These are phyloP conservation scores for Asteroscopus sphinx DNA, from an alignment of 2,888 invertebrate species.

Conservation along the genomic window DNA sequence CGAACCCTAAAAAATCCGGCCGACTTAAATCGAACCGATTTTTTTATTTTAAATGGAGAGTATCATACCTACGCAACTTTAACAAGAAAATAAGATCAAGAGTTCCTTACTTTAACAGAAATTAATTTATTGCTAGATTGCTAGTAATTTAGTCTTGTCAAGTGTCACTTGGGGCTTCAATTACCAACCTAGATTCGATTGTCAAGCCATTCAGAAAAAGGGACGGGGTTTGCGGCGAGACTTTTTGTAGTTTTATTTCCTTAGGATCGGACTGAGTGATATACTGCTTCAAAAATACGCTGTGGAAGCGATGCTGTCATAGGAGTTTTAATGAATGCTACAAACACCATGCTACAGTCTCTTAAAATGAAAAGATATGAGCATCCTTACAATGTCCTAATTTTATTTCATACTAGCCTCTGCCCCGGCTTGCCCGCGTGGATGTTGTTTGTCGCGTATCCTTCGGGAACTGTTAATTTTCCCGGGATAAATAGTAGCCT, in stretches of 20 bases:
- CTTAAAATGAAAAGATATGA: too few relatives aligned
- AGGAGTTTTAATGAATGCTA: neutral
- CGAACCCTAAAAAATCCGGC: too few relatives aligned
- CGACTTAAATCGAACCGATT: neutral
- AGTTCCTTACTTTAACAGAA: neutral
- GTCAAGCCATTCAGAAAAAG: neutral
- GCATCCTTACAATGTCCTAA: too few relatives aligned
- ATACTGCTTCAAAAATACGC: too few relatives aligned
- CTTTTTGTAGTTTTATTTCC: neutral
- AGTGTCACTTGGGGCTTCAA: constrained; percentile 13
- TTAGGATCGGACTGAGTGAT: neutral
- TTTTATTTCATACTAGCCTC: too few relatives aligned
- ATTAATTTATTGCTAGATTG: constrained; percentile 7
- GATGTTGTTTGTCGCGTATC: too few relatives aligned
- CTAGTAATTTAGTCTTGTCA: constrained; percentile 8
- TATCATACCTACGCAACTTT: neutral
- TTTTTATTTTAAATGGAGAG: neutral
- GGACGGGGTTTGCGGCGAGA: neutral
- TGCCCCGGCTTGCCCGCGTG: too few relatives aligned
- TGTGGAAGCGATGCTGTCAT: too few relatives aligned
- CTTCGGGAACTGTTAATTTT: too few relatives aligned
- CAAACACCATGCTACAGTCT: neutral
- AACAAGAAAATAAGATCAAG: constrained; percentile 11
- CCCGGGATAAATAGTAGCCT: too few relatives aligned
- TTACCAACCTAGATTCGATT: constrained; percentile 6